A percentile compares a stretch with the other conserved stretches of the same genome.
Evolutionary conservation across 2,113 vertebrate genomes (phyloP).

Genomic region (Fregata magnificens): DNA sequence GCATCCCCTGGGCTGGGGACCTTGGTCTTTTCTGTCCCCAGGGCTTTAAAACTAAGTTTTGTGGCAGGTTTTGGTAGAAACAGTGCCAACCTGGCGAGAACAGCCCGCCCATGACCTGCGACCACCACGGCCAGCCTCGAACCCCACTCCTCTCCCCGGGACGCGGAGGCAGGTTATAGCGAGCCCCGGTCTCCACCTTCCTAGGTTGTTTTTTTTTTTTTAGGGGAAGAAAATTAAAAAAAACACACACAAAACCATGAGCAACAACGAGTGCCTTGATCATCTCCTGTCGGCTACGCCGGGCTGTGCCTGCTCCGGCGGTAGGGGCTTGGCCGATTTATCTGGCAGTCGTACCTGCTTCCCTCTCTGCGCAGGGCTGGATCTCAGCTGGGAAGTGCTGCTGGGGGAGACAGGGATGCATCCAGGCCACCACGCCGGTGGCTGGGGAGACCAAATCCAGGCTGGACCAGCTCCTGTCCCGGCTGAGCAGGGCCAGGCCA

Average conservation of each 20-base stretch:
- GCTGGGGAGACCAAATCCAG: not conserved
- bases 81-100: fast-evolving
- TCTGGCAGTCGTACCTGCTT: not conserved
- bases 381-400: not conserved
- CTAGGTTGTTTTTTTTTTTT: not conserved
- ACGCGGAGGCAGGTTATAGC: not conserved
- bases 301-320: not conserved
- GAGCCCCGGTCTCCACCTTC: not conserved
- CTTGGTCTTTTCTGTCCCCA: fast-evolving
- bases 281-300: not conserved
- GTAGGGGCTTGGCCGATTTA: not conserved
- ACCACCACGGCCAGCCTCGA: fast-evolving
- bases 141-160: fast-evolving
- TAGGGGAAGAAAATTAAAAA: not conserved
- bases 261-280: conserved; percentile 64
- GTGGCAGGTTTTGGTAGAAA: not conserved
- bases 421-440: not conserved
- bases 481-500: not conserved
- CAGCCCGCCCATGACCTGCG: not conserved
- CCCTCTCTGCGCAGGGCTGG: not conserved
- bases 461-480: not conserved
- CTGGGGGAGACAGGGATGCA: not conserved
- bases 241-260: not conserved
- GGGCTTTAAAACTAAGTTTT: not conserved
- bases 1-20: not conserved